These are phyloP conservation scores for Bufo gargarizans DNA, from an alignment of 2,113 vertebrate genomes.

Conservation along the genomic window DNA sequence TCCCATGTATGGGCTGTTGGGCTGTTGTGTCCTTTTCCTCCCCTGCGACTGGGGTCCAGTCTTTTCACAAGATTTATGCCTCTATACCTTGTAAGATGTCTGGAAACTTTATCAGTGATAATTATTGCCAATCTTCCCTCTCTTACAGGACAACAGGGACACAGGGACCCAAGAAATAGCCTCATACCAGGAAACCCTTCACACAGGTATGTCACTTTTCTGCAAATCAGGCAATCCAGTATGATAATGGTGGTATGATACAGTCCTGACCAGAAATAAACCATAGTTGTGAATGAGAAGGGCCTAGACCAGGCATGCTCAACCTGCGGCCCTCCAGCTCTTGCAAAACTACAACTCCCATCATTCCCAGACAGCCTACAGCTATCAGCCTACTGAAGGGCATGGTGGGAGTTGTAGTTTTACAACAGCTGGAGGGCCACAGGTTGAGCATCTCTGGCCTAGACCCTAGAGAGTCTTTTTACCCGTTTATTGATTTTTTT, in stretches of 20 bases:
- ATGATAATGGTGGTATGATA: background rate
- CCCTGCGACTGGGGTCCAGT: no score
- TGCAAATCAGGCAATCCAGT: background rate
- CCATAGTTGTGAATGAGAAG: background rate
- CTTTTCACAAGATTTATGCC: background rate
- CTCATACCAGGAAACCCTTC: background rate
- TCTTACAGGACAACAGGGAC: conserved; percentile 18
- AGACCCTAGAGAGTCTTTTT: background rate
- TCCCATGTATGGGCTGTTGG: no score
- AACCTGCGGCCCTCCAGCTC: no score
- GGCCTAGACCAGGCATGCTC: background rate
- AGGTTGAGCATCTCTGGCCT: no score
- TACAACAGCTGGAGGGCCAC: no score
- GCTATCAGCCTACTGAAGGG: no score
- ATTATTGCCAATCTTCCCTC: background rate
- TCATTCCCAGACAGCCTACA: no score
- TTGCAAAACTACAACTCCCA: no score
- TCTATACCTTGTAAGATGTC: background rate
- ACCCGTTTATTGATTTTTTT: no score
- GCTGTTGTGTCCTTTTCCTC: no score
- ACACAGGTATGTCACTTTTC: background rate
- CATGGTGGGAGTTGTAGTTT: no score
- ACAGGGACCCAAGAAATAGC: conserved; percentile 7
- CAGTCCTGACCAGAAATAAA: background rate
- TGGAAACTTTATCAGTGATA: background rate